Evolutionary conservation across 2,888 invertebrate species (phyloP).

Genomic region (Mythimna vitellina): DNA sequence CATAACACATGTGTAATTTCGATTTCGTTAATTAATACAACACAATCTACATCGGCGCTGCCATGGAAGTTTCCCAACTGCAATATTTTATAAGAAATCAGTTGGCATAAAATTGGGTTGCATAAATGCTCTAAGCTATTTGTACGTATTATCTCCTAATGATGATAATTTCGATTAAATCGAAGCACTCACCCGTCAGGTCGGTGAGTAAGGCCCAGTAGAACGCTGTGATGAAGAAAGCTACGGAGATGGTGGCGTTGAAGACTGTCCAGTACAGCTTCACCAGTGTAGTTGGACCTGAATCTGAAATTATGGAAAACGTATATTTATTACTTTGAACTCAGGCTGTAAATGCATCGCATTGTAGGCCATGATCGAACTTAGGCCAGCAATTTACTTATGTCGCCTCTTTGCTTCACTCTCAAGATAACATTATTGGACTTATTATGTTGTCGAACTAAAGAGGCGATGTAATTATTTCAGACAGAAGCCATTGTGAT

Average conservation of each 20-base stretch:
- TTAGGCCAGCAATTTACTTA: neutral
- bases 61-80: slow-evolving; percentile 27
- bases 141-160: neutral
- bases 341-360: neutral
- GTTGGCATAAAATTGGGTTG: slow-evolving; percentile 10
- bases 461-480: too few relatives aligned
- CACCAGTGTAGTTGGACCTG: slow-evolving; percentile 80
- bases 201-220: slow-evolving; percentile 81
- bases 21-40: slow-evolving; percentile 15
- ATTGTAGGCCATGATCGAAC: neutral
- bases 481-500: neutral
- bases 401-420: neutral
- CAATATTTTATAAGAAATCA: slow-evolving; percentile 18
- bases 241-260: slow-evolving; percentile 78
- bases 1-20: neutral
- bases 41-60: neutral
- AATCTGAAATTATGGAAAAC: slow-evolving; percentile 73
- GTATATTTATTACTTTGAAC: neutral
- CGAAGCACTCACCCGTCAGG: slow-evolving; percentile 68
- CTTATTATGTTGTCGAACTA: too few relatives aligned
- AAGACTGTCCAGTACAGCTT: slow-evolving; percentile 82
- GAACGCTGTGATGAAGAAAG: slow-evolving; percentile 84
- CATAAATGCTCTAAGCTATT: slow-evolving; percentile 1
- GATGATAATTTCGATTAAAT: slow-evolving; percentile 4
- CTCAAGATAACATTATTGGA: too few relatives aligned